Evolutionary conservation across 1,140 invertebrate genomes (phyloP), one percentile per base, ranked within the genome.

Genomic region (Trypoxylus dichotomus): DNA sequence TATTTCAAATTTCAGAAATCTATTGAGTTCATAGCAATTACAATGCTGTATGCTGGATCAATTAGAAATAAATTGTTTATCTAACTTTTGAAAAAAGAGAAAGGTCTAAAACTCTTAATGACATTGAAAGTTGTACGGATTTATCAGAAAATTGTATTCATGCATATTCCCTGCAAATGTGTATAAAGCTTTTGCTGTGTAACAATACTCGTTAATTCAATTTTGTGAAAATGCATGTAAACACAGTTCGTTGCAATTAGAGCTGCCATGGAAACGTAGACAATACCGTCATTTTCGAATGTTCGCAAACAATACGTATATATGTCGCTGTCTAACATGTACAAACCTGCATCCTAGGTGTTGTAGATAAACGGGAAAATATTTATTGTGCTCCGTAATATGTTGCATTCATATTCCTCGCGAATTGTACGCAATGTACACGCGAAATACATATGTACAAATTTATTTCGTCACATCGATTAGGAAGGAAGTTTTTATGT

Each of bases 201-300:
- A 68, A 68, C 60, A 68, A 68, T 68, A 68, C 21, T 6, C 24
- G 27, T 68, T 68, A 27, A 68, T 68, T 68, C 27, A 21, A 68
- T 24, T 68, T 68, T 2, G 60, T 68, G 60, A 27, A 68, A 68
- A 68, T 68, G 60, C 21, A 68, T 27, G 60, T 68, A 25, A 68
- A 68, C 60, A 27, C 60, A 68, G 60, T 68, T 68, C 21, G 60
- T 68, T 68, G 1, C 27, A 68, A 68, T 68, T 68, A 68, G 60
- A 68, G 60, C 24, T 68, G 47, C 47, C 15, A 54, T 54, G 19
- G 47, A 19, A 54, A 54, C 5, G 47, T 54, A 54, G 47, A 54
- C 47, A 54, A 54, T 54, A 24, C 60, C 27, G 27, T 68, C 60
- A 68, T 68, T 68, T 68, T 29, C 27, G 27, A 25, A 24, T 29